phyloP scores from a whole-genome alignment of 2,797 vertebrate genomes.

The Nannoperca australis region DNA sequence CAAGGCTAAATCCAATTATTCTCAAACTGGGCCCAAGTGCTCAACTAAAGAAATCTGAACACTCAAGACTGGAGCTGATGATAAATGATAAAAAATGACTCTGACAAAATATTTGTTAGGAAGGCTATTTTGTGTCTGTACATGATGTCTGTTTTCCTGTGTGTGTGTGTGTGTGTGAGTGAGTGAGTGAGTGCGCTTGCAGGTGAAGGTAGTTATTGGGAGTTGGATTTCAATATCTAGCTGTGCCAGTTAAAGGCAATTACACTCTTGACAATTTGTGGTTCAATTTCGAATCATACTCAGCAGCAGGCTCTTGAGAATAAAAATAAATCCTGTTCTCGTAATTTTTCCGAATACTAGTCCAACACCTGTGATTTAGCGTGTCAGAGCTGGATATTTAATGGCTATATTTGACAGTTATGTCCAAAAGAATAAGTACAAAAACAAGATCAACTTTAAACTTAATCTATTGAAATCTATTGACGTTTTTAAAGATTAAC shows the following conservation, averaged over 20 bases:
- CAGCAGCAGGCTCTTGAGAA: neutral
- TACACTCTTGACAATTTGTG: constrained; percentile 31
- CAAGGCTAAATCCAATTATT: constrained; percentile 59
- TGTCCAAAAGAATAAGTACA: neutral
- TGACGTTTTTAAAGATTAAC: neutral
- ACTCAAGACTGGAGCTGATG: constrained; percentile 24
- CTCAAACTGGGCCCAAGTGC: constrained; percentile 37
- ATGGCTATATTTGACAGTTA: neutral
- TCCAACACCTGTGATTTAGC: neutral
- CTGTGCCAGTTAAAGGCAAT: constrained; percentile 36
- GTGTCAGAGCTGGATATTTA: neutral
- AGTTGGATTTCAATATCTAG: constrained; percentile 19
- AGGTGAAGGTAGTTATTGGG: neutral
- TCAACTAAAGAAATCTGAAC: constrained; percentile 30
- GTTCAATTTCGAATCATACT: constrained; percentile 31
- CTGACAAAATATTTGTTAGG: constrained; percentile 22
- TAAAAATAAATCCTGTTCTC: neutral
- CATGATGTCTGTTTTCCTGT: neutral
- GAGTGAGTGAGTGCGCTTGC: neutral
- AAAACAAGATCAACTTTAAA: neutral
- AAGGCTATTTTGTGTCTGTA: neutral
- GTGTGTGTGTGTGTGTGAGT: neutral
- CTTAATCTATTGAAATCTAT: neutral
- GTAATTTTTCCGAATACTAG: neutral
- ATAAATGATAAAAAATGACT: constrained; percentile 50